Evolutionary conservation across 92 coral and sea anemone genomes (phyloP).

Genomic region (Bergia sp.): DNA sequence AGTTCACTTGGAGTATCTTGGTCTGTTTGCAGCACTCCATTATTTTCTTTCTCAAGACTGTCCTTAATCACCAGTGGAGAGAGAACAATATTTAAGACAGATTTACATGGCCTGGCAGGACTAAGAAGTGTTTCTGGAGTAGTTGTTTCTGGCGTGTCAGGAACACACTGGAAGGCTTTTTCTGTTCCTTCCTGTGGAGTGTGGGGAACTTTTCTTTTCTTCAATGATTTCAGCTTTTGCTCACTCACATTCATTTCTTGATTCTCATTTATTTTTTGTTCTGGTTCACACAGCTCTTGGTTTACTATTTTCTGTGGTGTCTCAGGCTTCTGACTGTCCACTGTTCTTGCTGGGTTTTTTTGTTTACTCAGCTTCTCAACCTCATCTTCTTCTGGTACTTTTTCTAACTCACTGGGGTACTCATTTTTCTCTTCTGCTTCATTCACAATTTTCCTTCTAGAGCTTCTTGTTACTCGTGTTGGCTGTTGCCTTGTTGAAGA

Average conservation of each 20-base stretch:
- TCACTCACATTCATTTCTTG: neutral
- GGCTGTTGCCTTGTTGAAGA: neutral
- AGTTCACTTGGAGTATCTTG: slow-evolving; percentile 34
- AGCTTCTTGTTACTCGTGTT: slow-evolving; percentile 25
- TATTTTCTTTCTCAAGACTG: slow-evolving; percentile 26
- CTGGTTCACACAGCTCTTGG: neutral
- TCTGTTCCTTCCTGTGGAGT: neutral
- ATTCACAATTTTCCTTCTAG: slow-evolving; percentile 7
- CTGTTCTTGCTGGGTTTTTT: slow-evolving; percentile 1
- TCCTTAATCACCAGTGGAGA: slow-evolving; percentile 49
- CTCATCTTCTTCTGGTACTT: slow-evolving; percentile 13
- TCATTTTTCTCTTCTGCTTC: slow-evolving; percentile 15
- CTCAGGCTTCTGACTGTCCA: neutral
- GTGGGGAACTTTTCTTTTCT: neutral
- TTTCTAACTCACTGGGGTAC: neutral
- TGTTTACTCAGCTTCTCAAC: neutral
- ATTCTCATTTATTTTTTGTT: neutral
- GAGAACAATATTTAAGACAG: slow-evolving; percentile 42
- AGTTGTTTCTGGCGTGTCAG: neutral
- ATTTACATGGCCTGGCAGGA: slow-evolving; percentile 51
- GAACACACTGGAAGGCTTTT: slow-evolving; percentile 5
- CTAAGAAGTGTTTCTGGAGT: neutral
- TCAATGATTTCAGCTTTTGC: neutral
- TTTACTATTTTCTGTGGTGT: neutral
- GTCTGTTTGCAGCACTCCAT: neutral